Evolutionary conservation across 1,140 invertebrate species (phyloP).

Genomic region (Chelonus insularis): DNA sequence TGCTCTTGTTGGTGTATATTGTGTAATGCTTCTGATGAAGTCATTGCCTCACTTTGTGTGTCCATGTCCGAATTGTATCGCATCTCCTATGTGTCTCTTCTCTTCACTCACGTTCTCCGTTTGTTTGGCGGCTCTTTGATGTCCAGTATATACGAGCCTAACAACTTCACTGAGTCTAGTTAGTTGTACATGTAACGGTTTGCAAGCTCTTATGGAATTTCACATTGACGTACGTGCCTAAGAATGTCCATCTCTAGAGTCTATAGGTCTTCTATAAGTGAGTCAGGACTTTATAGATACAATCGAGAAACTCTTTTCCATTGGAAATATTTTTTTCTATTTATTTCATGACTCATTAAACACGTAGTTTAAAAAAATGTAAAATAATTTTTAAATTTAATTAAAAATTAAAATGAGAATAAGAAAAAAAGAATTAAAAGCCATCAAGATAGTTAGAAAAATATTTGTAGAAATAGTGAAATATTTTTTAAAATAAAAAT

Average conservation of each 20-base stretch:
- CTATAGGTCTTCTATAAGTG: no score
- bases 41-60: constrained; percentile 46
- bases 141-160: constrained; percentile 34
- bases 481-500: no score
- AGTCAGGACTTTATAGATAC: no score
- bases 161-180: constrained; percentile 8
- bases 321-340: no score
- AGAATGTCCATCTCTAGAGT: neutral
- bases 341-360: no score
- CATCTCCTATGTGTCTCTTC: constrained; percentile 35
- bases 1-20: constrained; percentile 8
- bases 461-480: no score
- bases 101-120: constrained; percentile 29
- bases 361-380: no score
- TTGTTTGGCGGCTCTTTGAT: constrained; percentile 51
- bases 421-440: no score
- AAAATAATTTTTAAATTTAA: no score
- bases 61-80: constrained; percentile 50
- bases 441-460: no score
- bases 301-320: no score
- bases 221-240: neutral
- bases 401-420: no score
- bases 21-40: constrained; percentile 42
- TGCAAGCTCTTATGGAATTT: constrained; percentile 2
- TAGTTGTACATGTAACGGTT: constrained; percentile 3